Conservation (phyloP, 2,888 invertebrate species). For the Thecophora atra region DNA sequence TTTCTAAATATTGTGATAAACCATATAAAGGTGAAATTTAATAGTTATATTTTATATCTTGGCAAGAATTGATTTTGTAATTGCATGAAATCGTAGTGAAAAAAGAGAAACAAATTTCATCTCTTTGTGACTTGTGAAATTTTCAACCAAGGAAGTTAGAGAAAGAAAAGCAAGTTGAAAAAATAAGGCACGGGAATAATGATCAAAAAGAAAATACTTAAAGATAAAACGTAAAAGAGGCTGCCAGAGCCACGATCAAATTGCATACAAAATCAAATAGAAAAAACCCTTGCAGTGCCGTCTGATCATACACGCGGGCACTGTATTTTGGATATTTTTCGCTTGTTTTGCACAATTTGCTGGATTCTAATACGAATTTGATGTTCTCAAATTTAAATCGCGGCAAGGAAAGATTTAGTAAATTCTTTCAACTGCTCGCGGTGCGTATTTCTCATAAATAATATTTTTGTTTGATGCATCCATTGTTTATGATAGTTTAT, state of each 20-base stretch:
- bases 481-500: too few species aligned
- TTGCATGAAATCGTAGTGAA: conserved; percentile 16
- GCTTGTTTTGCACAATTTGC: conserved; percentile 27
- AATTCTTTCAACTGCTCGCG: conserved; percentile 64
- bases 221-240: conserved; percentile 35
- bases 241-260: conserved; percentile 26
- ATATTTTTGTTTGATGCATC: conserved; percentile 1
- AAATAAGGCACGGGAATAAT: too few species aligned
- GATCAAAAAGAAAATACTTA: conserved; percentile 34
- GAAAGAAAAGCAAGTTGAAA: conserved; percentile 35
- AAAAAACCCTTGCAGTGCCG: conserved; percentile 19
- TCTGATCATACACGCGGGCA: conserved; percentile 1
- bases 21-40: conserved; percentile 42
- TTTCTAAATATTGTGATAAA: conserved; percentile 42
- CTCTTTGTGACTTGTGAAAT: conserved; percentile 41
- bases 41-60: conserved; percentile 24
- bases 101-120: conserved; percentile 30
- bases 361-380: conserved; percentile 47
- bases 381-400: conserved; percentile 64
- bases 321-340: conserved; percentile 21
- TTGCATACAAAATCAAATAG: conserved; percentile 18
- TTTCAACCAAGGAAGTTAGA: conserved; percentile 34
- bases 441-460: conserved; percentile 54
- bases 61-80: conserved; percentile 5
- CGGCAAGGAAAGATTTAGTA: conserved; percentile 63